These are phyloP conservation scores for Butorides virescens DNA, from an alignment of 2,113 vertebrate genomes.

Conservation along the genomic window DNA sequence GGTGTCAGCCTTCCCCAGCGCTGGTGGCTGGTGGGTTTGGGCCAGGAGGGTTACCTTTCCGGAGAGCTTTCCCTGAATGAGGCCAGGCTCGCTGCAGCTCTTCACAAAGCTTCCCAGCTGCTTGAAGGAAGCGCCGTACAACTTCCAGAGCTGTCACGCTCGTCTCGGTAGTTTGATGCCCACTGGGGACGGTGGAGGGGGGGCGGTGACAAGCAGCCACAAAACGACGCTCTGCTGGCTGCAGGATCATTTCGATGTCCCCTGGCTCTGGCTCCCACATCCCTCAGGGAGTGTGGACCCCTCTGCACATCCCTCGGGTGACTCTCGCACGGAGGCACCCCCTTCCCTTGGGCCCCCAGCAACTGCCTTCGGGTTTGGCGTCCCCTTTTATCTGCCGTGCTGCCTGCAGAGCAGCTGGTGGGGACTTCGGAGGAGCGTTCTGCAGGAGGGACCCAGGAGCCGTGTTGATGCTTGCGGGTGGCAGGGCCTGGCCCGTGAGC, in stretches of 20 bases:
- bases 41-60: neutral
- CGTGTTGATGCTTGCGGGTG: neutral
- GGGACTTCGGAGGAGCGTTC: neutral
- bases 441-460: neutral
- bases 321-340: neutral
- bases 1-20: neutral
- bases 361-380: neutral
- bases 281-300: fast-evolving
- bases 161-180: neutral
- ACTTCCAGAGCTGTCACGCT: neutral
- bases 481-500: neutral
- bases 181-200: no score
- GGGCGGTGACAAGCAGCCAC: neutral
- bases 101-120: neutral
- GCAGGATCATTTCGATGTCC: neutral
- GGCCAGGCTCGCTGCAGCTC: neutral
- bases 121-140: neutral
- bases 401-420: neutral
- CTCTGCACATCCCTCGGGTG: neutral
- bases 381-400: neutral
- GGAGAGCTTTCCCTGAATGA: neutral
- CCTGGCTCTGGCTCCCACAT: neutral
- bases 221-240: neutral
- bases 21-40: neutral
- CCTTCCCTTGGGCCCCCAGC: neutral